phyloP scores from a whole-genome alignment of 2,113 vertebrate species.

The Rhinogobius similis region DNA sequence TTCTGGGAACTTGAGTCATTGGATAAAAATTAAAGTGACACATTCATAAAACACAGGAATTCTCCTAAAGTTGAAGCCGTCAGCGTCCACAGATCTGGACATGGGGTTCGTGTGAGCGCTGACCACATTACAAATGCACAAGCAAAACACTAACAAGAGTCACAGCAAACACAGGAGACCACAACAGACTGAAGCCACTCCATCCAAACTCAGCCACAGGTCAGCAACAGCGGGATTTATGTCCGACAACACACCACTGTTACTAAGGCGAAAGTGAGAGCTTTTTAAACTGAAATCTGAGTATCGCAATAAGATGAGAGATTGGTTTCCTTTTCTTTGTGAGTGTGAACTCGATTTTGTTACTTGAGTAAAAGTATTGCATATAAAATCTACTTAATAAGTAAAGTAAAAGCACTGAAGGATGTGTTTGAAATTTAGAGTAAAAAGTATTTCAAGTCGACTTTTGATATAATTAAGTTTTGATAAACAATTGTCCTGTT shows the following conservation, averaged over 20 bases:
- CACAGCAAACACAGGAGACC: slow-evolving; percentile 60
- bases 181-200: slow-evolving; percentile 53
- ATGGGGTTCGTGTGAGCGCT: slow-evolving; percentile 57
- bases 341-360: too few relatives aligned
- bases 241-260: slow-evolving; percentile 35
- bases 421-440: too few relatives aligned
- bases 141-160: slow-evolving; percentile 58
- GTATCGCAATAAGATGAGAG: too few relatives aligned
- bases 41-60: slow-evolving; percentile 23
- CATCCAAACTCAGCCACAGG: slow-evolving; percentile 51
- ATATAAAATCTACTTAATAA: too few relatives aligned
- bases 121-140: slow-evolving; percentile 66
- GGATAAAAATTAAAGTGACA: not conserved
- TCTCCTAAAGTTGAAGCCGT: slow-evolving; percentile 15
- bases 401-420: too few relatives aligned
- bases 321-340: too few relatives aligned
- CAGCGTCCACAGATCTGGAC: slow-evolving; percentile 18
- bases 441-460: too few relatives aligned
- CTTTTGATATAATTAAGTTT: too few relatives aligned
- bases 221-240: slow-evolving; percentile 45
- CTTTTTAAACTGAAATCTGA: not conserved
- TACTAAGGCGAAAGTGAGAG: not conserved
- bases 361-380: too few relatives aligned
- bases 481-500: too few relatives aligned
- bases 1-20: slow-evolving; percentile 37